Conservation (phyloP, 2,888 invertebrate species). For the Boloria euphrosyne region DNA sequence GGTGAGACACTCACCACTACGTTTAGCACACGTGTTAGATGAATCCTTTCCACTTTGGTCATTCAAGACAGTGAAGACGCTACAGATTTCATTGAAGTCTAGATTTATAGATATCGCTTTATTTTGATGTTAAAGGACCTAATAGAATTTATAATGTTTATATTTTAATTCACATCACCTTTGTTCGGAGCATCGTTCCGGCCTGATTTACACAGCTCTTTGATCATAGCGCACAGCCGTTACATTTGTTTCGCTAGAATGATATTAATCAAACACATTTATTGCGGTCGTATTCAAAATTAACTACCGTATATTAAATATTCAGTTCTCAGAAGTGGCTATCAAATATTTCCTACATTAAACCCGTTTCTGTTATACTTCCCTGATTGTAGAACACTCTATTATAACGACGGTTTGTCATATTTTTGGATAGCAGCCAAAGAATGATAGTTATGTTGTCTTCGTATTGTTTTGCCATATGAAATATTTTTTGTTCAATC, state of each 20-base stretch:
- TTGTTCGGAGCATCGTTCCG: constrained; percentile 52
- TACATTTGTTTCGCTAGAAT: constrained; percentile 74
- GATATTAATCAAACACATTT: constrained; percentile 78
- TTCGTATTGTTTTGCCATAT: constrained; percentile 30
- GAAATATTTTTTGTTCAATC: constrained; percentile 1
- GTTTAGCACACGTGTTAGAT: not conserved
- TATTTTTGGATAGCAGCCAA: constrained; percentile 71
- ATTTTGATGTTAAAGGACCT: constrained; percentile 24
- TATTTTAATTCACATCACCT: constrained; percentile 55
- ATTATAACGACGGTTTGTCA: constrained; percentile 60
- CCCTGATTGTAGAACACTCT: constrained; percentile 58
- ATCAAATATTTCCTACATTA: constrained; percentile 79
- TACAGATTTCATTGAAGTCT: constrained; percentile 21
- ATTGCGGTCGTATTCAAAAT: constrained; percentile 72
- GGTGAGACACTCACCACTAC: not conserved
- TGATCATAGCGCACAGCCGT: constrained; percentile 69
- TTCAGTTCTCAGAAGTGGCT: constrained; percentile 70
- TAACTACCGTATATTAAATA: constrained; percentile 73
- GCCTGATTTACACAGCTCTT: constrained; percentile 63
- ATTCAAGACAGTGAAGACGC: constrained; percentile 15
- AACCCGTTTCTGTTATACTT: constrained; percentile 65
- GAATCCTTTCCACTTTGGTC: not conserved
- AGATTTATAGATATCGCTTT: constrained; percentile 18
- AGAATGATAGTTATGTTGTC: constrained; percentile 50
- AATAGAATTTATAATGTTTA: constrained; percentile 45